Evolutionary conservation across 2,888 invertebrate genomes (phyloP), one percentile per base, ranked within the genome.

Genomic region (Griposia aprilina): DNA sequence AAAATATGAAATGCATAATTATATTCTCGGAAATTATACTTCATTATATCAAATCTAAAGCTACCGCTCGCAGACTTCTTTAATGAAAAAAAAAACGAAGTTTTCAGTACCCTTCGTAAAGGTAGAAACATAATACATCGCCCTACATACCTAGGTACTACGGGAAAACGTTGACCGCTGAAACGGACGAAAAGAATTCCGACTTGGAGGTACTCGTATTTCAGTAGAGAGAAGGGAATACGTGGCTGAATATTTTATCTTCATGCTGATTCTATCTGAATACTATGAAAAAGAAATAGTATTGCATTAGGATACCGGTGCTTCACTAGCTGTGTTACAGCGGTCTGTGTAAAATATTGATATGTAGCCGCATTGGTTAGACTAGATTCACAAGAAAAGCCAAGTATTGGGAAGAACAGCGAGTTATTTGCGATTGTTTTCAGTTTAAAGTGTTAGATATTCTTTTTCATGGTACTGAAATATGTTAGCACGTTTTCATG

Each of bases 211-310:
- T 57, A n/a, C n/a, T n/a, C n/a, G n/a, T n/a, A 84, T 81, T 84
- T 84, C 48, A 84, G 75, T 48, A 15, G 23, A 59, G 62, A 67
- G 45, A 67, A 63, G 70, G 74, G 74, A 74, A 84, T 81, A 59
- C 26, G 30, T 2, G 3, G 17, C 81, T 82, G 82, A 82, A 82
- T 82, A 85, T 81, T 82, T 85, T 75, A 82, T 82, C 20, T 71
- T 62, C 62, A 85, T 75, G 82, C 62, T 82, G 76, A 85, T 82
- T 71, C 76, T 68, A 82, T 85, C 82, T 52, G 85, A 75, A 85
- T 52, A 62, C 82, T 81, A 41, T 71, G 45, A 75, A 55, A 48
- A 75, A 82, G 81, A 65, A 80, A 80, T 81, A 45, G 74, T 72
- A 48, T 63, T 62, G 62, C 50, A 74, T 67, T 74, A 74, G 62